phyloP scores from a whole-genome alignment of 1,140 invertebrate genomes.

The Orchestia grillus region DNA sequence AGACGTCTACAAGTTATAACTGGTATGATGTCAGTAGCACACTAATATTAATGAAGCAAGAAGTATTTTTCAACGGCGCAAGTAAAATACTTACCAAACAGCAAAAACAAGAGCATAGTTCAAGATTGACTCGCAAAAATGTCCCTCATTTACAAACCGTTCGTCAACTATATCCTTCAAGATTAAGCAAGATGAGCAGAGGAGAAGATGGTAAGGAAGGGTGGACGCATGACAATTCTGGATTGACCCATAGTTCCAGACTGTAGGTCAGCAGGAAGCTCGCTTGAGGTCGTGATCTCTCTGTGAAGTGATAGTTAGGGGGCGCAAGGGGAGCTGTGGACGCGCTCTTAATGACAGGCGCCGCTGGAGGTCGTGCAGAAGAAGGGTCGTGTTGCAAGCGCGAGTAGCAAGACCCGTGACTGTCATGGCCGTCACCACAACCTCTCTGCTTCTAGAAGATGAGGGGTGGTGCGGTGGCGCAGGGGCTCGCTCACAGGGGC shows the following conservation, averaged over 20 bases:
- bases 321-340: neutral
- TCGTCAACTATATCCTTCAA: neutral
- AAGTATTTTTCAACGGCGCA: neutral
- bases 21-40: neutral
- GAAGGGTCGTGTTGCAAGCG: neutral
- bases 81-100: no score
- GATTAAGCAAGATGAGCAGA: neutral
- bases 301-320: neutral
- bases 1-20: neutral
- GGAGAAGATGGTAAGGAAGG: neutral
- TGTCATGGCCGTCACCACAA: neutral
- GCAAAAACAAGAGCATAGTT: neutral
- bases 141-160: neutral
- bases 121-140: neutral
- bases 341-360: neutral
- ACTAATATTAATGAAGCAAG: neutral
- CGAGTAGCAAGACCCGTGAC: neutral
- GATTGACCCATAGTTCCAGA: neutral
- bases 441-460: neutral
- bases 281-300: neutral
- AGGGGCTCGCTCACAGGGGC: neutral
- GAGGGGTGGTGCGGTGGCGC: neutral
- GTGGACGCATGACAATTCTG: neutral
- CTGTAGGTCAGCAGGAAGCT: neutral
- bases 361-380: neutral